A percentile compares a stretch with the other conserved stretches of the same genome.
phyloP scores from a whole-genome alignment of 2,113 vertebrate genomes.

The Alexandromys fortis region DNA sequence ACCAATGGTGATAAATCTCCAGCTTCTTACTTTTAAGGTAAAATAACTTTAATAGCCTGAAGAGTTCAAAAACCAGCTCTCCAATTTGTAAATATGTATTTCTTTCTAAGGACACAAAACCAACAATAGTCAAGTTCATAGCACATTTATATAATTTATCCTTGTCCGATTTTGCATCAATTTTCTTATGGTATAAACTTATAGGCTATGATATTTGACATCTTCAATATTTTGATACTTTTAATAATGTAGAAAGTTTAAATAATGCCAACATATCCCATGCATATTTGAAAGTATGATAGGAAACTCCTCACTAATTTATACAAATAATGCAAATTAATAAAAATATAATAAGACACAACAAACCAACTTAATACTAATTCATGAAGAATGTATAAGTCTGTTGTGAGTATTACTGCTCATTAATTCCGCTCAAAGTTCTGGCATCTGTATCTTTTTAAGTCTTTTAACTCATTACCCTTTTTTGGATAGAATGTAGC shows the following conservation, averaged over 20 bases:
- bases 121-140: background rate
- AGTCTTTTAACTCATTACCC: background rate
- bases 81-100: background rate
- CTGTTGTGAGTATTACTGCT: slow-evolving; percentile 9
- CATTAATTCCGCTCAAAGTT: background rate
- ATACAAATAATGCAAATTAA: background rate
- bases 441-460: slow-evolving; percentile 10
- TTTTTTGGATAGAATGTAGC: background rate
- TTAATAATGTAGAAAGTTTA: background rate
- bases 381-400: slow-evolving; percentile 2
- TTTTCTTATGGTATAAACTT: background rate
- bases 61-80: background rate
- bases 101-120: background rate
- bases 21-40: background rate
- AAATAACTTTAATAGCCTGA: background rate
- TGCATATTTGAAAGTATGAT: no score
- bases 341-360: background rate
- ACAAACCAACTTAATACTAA: background rate
- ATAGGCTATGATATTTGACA: background rate
- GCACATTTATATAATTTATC: background rate
- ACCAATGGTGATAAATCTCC: background rate
- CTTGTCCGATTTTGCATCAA: background rate
- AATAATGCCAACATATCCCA: background rate
- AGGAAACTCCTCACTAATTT: background rate
- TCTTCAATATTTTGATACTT: background rate